Evolutionary conservation across 2,797 vertebrate species (phyloP).

Genomic region (Ptychadena robeensis): DNA sequence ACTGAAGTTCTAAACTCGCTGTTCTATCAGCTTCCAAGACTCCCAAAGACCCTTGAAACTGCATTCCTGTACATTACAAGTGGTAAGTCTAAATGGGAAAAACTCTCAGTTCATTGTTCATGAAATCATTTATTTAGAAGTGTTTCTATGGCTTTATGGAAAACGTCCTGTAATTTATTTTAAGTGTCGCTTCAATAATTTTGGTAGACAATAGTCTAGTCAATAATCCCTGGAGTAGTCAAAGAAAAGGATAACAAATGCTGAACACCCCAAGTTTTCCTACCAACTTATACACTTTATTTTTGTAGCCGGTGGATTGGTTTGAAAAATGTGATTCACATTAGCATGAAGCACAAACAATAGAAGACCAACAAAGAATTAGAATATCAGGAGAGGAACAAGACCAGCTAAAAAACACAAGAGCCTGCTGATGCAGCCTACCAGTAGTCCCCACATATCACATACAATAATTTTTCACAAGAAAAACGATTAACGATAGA

Average conservation of each 20-base stretch:
- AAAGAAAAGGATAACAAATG: background rate
- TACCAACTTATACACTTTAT: background rate
- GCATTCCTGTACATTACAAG: slow-evolving; percentile 15
- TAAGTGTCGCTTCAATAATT: background rate
- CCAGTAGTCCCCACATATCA: too few relatives aligned
- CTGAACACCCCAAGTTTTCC: background rate
- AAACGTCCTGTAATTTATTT: slow-evolving; percentile 6
- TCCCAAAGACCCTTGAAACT: slow-evolving; percentile 8
- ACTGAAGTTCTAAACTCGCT: background rate
- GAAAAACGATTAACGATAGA: too few relatives aligned
- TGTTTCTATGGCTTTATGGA: background rate
- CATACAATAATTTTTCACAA: background rate
- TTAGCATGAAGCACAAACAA: background rate
- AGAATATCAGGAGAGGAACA: background rate
- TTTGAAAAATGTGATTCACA: background rate
- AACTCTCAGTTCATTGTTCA: background rate
- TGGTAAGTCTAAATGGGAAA: background rate
- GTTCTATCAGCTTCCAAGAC: slow-evolving; percentile 1
- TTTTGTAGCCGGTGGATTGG: background rate
- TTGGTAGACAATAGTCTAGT: slow-evolving; percentile 4
- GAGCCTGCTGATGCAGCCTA: too few relatives aligned
- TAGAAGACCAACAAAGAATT: background rate
- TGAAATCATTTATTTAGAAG: slow-evolving; percentile 8
- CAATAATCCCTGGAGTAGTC: background rate
- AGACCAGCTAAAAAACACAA: too few relatives aligned